phyloP scores from a whole-genome alignment of 92 coral and sea anemone genomes.

The Nematostella vectensis region DNA sequence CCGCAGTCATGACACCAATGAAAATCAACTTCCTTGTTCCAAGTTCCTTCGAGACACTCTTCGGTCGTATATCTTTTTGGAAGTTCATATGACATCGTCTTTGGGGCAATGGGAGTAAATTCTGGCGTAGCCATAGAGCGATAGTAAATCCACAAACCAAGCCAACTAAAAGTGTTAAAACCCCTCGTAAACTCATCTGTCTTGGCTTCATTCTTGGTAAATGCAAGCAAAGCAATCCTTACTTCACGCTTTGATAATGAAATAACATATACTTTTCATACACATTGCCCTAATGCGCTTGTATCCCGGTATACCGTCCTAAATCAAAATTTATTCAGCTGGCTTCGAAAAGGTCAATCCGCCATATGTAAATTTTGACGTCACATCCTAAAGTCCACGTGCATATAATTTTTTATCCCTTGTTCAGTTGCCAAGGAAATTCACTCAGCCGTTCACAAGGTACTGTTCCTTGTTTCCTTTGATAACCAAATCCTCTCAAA shows the following conservation, averaged over 20 bases:
- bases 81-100: constrained; percentile 82
- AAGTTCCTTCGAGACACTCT: constrained; percentile 60
- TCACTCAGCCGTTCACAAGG: neutral
- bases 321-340: neutral
- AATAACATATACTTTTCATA: too few relatives aligned
- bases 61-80: constrained; percentile 57
- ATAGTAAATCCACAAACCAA: constrained; percentile 68
- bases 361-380: constrained; percentile 11
- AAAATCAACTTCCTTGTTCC: constrained; percentile 47
- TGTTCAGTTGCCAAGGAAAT: constrained; percentile 20
- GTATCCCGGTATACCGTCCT: too few relatives aligned
- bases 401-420: constrained; percentile 11
- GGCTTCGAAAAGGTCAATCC: neutral
- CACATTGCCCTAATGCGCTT: too few relatives aligned
- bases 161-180: constrained; percentile 60
- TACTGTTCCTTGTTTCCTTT: neutral
- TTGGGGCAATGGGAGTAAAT: constrained; percentile 58
- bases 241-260: too few relatives aligned
- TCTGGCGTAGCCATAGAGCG: constrained; percentile 63
- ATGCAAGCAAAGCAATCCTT: neutral
- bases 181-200: constrained; percentile 64
- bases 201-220: constrained; percentile 53
- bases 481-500: neutral
- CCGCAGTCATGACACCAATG: constrained; percentile 93
- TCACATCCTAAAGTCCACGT: constrained; percentile 18